phyloP scores from a whole-genome alignment of 92 coral and sea anemone genomes.

The Parazoanthus atlanticus region DNA sequence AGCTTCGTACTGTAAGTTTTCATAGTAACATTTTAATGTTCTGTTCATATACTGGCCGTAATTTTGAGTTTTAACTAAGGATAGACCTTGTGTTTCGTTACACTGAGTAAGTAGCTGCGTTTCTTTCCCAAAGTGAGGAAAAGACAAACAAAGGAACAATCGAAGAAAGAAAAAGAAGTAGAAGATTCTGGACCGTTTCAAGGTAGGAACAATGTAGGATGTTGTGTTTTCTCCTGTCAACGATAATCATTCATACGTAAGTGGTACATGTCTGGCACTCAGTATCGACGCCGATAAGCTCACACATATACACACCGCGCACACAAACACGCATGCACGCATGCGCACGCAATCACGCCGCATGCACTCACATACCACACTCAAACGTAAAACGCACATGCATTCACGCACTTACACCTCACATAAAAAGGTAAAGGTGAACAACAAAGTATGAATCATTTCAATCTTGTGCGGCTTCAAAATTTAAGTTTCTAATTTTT shows the following conservation, averaged over 20 bases:
- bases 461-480: too few species aligned
- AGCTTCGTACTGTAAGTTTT: not conserved
- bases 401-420: not conserved
- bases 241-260: not conserved
- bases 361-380: not conserved
- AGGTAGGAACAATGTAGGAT: not conserved
- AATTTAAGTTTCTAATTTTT: too few species aligned
- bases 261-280: not conserved
- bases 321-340: not conserved
- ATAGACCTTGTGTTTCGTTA: not conserved
- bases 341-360: too few species aligned
- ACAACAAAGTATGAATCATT: too few species aligned
- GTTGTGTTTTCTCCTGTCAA: not conserved
- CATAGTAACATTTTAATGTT: too few species aligned
- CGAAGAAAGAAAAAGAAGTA: slow-evolving; percentile 31
- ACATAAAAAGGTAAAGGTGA: too few species aligned
- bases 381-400: not conserved
- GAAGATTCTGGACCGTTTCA: slow-evolving; percentile 35
- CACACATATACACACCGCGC: not conserved
- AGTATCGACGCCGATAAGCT: not conserved
- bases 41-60: not conserved
- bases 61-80: not conserved
- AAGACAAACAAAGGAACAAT: slow-evolving; percentile 13
- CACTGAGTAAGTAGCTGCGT: not conserved
- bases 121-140: slow-evolving; percentile 18